These are phyloP conservation scores for Himalopsyche kuldschensis DNA, from an alignment of 2,888 invertebrate species.

Conservation along the genomic window DNA sequence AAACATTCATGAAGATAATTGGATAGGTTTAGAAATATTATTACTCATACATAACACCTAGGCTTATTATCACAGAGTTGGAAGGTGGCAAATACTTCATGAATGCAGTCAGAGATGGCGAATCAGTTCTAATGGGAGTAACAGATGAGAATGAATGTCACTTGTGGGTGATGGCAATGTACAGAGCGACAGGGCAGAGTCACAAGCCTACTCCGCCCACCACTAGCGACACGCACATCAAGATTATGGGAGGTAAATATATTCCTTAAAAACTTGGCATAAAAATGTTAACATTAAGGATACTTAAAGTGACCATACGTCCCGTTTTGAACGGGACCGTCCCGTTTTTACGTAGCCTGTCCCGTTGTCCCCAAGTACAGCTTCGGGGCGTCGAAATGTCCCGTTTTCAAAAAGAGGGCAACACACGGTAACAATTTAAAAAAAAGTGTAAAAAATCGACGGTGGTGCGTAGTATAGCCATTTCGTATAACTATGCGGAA, in stretches of 20 bases:
- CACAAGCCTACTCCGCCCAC: slow-evolving; percentile 97
- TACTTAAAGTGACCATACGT: too few species aligned
- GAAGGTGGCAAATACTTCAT: slow-evolving; percentile 96
- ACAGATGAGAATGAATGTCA: slow-evolving; percentile 98
- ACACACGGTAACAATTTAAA: too few species aligned
- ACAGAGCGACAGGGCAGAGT: slow-evolving; percentile 98
- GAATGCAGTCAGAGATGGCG: slow-evolving; percentile 98
- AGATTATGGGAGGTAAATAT: slow-evolving; percentile 82
- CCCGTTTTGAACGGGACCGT: too few species aligned
- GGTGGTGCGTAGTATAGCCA: too few species aligned
- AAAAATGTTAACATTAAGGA: too few species aligned
- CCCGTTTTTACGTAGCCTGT: too few species aligned
- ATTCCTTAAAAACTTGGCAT: background rate
- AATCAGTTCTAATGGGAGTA: slow-evolving; percentile 93
- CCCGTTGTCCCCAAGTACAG: too few species aligned
- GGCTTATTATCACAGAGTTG: slow-evolving; percentile 62
- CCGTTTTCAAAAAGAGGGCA: too few species aligned
- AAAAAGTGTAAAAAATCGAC: too few species aligned
- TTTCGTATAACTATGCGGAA: too few species aligned
- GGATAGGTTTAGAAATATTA: background rate
- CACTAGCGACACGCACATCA: slow-evolving; percentile 68
- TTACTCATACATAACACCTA: background rate
- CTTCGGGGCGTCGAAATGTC: too few species aligned
- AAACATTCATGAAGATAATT: background rate
- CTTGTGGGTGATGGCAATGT: slow-evolving; percentile 99